These are phyloP conservation scores for Acromyrmex heyeri DNA, from an alignment of 1,140 invertebrate genomes.

Conservation along the genomic window DNA sequence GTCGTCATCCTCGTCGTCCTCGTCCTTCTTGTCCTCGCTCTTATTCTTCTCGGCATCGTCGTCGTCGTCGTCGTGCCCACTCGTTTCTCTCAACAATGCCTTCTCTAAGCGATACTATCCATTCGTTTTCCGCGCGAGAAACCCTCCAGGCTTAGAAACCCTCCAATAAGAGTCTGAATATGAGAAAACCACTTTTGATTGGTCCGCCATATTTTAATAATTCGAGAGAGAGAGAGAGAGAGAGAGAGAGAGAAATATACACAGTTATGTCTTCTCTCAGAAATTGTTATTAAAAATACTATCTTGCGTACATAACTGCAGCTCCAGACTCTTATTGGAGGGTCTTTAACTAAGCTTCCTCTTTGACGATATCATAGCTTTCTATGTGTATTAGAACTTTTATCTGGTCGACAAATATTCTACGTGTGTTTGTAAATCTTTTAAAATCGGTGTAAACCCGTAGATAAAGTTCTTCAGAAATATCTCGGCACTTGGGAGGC, in stretches of 20 bases:
- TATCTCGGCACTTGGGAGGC: conserved; percentile 1
- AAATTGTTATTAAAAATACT: too few species aligned
- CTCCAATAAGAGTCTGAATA: too few species aligned
- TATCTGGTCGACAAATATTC: neutral
- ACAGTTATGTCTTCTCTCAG: too few species aligned
- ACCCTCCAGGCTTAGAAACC: conserved; percentile 26
- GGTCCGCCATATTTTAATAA: too few species aligned
- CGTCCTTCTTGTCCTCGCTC: neutral
- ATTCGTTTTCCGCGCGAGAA: conserved; percentile 72
- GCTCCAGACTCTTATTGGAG: too few species aligned
- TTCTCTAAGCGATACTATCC: conserved; percentile 41
- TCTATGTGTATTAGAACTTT: conserved; percentile 1
- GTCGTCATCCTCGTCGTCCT: neutral
- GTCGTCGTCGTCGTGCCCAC: neutral
- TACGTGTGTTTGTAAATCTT: neutral
- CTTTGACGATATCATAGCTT: conserved; percentile 25
- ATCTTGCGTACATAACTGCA: too few species aligned
- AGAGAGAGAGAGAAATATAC: too few species aligned
- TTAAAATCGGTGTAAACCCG: conserved; percentile 1
- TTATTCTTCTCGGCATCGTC: conserved; percentile 14
- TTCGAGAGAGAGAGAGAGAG: too few species aligned
- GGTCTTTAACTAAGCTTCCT: conserved; percentile 14
- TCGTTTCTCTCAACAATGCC: conserved; percentile 25
- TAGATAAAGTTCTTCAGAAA: conserved; percentile 12
- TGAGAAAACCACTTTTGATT: too few species aligned